Percentiles rank a stretch among this genome's conserved stretches.
Evolutionary conservation across 2,888 invertebrate genomes (phyloP).

Genomic region (Drosophila anceps): DNA sequence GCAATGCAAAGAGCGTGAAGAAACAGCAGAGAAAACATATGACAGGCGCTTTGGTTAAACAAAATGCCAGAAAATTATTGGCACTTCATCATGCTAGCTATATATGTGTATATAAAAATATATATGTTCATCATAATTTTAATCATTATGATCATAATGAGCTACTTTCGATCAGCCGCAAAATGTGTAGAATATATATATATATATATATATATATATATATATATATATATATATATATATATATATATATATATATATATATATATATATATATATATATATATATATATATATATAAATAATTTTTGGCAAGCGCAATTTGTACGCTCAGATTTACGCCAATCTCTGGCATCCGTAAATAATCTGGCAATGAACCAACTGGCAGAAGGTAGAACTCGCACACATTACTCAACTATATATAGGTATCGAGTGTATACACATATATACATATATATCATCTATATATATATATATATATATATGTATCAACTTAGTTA

Average conservation of each 20-base stretch:
- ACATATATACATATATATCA: background rate
- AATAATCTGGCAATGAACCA: conserved; percentile 57
- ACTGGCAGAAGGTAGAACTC: conserved; percentile 34
- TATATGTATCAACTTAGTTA: conserved; percentile 7
- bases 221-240: background rate
- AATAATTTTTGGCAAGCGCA: conserved; percentile 44
- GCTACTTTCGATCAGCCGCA: conserved; percentile 35
- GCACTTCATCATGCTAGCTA: conserved; percentile 52
- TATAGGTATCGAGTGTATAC: background rate
- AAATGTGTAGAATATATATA: conserved; percentile 49
- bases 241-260: background rate
- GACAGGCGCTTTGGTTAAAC: conserved; percentile 39
- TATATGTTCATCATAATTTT: conserved; percentile 24
- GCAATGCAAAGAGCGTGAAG: background rate
- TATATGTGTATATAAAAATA: too few relatives aligned
- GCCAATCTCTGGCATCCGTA: conserved; percentile 35
- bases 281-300: background rate
- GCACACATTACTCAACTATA: conserved; percentile 19
- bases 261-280: background rate
- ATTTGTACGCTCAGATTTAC: conserved; percentile 34
- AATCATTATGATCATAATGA: conserved; percentile 29
- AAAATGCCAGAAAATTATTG: conserved; percentile 60
- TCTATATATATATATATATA: background rate
- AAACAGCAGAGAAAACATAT: conserved; percentile 14
- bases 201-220: background rate